These are phyloP conservation scores for Pygoscelis adeliae DNA, from an alignment of 2,113 vertebrate species.

Conservation along the genomic window DNA sequence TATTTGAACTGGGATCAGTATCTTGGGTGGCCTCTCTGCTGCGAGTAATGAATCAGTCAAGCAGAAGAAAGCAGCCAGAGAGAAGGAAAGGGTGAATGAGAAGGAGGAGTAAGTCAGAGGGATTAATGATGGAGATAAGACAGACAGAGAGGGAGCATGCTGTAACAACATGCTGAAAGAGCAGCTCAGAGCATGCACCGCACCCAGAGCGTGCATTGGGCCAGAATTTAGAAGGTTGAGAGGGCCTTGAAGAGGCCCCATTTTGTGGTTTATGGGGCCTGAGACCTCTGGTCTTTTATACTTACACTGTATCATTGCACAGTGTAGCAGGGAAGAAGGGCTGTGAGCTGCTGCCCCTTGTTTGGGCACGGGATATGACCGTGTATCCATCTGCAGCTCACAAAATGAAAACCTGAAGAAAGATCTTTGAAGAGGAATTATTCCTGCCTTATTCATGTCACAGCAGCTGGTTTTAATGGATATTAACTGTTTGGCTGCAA, in stretches of 20 bases:
- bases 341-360: background rate
- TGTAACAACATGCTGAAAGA: background rate
- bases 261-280: background rate
- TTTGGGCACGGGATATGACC: no score
- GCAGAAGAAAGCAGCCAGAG: background rate
- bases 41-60: background rate
- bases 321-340: background rate
- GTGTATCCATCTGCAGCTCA: background rate
- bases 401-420: background rate
- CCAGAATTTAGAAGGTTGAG: background rate
- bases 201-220: background rate
- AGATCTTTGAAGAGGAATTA: background rate
- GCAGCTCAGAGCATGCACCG: background rate
- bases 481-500: constrained; percentile 4
- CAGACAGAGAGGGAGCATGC: background rate
- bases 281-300: background rate
- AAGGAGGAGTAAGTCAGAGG: background rate
- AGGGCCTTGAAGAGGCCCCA: background rate
- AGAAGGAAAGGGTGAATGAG: background rate
- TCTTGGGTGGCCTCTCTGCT: background rate
- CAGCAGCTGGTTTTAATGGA: constrained; percentile 28
- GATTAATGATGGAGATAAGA: background rate
- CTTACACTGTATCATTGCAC: no score
- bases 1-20: background rate
- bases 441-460: background rate